These are phyloP conservation scores for Dolichomitus sp. DNA, from an alignment of 2,888 invertebrate species.

Conservation along the genomic window DNA sequence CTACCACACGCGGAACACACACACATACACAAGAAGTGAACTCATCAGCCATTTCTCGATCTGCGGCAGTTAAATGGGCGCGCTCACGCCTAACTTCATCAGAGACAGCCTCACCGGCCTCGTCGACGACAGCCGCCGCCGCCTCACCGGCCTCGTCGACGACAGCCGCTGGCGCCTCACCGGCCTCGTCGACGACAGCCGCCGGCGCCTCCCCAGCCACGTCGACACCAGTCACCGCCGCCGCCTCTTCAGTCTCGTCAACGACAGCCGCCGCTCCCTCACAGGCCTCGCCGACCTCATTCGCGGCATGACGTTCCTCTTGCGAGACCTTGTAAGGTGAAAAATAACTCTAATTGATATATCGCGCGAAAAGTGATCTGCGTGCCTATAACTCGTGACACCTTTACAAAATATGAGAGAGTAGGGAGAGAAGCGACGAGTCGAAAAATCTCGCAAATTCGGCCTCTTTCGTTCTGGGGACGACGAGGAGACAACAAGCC, in stretches of 20 bases:
- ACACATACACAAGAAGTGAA: no score
- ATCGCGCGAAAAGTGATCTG: constrained; percentile 30
- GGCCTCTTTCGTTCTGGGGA: constrained; percentile 26
- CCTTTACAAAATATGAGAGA: constrained; percentile 14
- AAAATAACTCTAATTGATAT: constrained; percentile 22
- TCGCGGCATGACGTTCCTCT: constrained; percentile 29
- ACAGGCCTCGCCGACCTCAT: constrained; percentile 26
- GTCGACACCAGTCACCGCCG: constrained; percentile 2
- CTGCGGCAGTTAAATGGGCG: constrained; percentile 23
- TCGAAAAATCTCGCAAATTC: constrained; percentile 17
- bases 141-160: constrained; percentile 9
- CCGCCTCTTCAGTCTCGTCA: neutral
- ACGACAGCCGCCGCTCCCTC: neutral
- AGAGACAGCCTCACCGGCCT: constrained; percentile 13
- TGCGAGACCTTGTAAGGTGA: constrained; percentile 31
- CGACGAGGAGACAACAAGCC: constrained; percentile 30
- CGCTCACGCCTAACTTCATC: constrained; percentile 23
- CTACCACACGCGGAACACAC: no score
- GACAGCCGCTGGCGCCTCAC: constrained; percentile 2
- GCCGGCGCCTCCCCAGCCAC: constrained; percentile 2
- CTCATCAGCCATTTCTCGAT: constrained; percentile 34
- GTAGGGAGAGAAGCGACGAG: constrained; percentile 16
- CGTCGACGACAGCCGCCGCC: neutral
- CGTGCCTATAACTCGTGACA: constrained; percentile 24
- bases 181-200: neutral